Conservation (phyloP, 2,888 invertebrate genomes). For the Hypselothyrea guttata region DNA sequence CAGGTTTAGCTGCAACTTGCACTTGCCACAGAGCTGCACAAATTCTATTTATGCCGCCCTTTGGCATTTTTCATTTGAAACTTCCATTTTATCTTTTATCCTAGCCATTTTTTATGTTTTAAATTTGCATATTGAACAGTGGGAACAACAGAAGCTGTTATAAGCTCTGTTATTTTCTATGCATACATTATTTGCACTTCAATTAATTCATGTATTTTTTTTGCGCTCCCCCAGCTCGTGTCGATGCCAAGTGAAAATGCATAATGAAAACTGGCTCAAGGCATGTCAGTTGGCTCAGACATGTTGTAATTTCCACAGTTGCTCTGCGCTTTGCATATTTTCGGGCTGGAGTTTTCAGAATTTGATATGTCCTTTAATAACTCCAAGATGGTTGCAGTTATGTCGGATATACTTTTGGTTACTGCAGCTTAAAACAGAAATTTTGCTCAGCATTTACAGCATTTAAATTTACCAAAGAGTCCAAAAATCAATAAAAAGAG, state of each 20-base stretch:
- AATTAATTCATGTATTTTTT: conserved; percentile 46
- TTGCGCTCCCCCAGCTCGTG: no score
- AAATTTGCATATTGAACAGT: conserved; percentile 45
- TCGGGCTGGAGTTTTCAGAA: no score
- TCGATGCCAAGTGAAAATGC: no score
- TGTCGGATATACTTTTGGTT: no score
- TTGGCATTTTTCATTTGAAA: conserved; percentile 41
- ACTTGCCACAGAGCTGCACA: conserved; percentile 3
- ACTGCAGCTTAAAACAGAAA: no score
- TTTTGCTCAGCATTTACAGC: no score
- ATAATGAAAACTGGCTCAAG: background rate
- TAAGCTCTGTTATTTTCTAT: conserved; percentile 46
- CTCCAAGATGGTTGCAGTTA: no score
- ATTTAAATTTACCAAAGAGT: no score
- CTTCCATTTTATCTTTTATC: conserved; percentile 10
- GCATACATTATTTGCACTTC: conserved; percentile 61
- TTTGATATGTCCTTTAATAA: no score
- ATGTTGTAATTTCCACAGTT: no score
- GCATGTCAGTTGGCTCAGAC: background rate
- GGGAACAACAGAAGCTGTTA: conserved; percentile 41
- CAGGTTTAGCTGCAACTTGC: background rate
- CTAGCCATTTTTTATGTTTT: conserved; percentile 28
- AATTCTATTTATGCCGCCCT: conserved; percentile 19
- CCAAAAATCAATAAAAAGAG: no score
- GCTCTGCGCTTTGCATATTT: no score